Evolutionary conservation across 2,888 invertebrate species (phyloP), one percentile per base, ranked within the genome.

Genomic region (Drosophila histrio): DNA sequence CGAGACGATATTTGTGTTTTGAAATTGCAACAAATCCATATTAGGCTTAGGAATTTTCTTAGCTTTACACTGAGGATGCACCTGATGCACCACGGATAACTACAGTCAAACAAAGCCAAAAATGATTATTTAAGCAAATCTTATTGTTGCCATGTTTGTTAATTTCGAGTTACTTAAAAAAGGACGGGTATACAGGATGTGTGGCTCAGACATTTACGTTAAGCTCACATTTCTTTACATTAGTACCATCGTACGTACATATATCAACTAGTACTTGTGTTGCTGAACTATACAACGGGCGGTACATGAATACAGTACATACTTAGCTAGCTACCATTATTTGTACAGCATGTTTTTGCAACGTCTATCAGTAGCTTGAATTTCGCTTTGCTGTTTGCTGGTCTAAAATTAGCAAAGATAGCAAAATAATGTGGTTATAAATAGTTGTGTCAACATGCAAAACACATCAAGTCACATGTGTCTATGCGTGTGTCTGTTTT

Each of bases 361-460:
- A 72, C 72, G 79, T 67, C 71, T 81, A 69, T 81, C 67, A 70
- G 66, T 77, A 59, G 71, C 65, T 72, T 61, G 59, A 60, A 62
- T 65, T 81, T 75, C 44, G 44, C 44, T 66, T 43, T 46, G 58
- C 65, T 68, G 61, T 68, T 82, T 72, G 79, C 58, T 64, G 58
- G 53, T 69, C 84, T 88, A 84, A 87, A 84, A 70, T 84, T 84
- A 84, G 84, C 76, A 62, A 61, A 88, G 89, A 88, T 87, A 84
- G 73, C 73, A 50, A 61, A 72, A 62, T 68, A 76, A 60, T 57
- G 49, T 65, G 70, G 72, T 73, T 84, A 85, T 84, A 84, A 84
- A 88, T 84, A 84, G 88, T 88, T 87, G 52, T 60, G 73, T 73
- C 71, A 85, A 84, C 67, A 87, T 66, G 60, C 77, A 64, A 68